Percentiles rank a stretch among this genome's conserved stretches.
phyloP scores from a whole-genome alignment of 92 coral and sea anemone species.

The Scolanthus callimorphus region DNA sequence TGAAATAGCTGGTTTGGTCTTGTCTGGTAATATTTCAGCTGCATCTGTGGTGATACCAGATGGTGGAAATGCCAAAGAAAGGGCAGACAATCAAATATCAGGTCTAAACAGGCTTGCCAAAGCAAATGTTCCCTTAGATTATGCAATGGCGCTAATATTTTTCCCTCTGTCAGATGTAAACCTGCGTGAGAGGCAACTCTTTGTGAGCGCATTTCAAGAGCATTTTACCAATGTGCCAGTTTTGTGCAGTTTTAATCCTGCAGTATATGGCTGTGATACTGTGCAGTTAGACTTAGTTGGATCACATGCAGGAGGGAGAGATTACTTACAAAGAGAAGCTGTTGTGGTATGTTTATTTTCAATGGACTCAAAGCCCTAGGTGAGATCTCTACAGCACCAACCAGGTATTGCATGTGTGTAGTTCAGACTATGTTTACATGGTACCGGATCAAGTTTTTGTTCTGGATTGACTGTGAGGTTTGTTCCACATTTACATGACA shows the following conservation, averaged over 20 bases:
- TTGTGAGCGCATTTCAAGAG: conserved; percentile 15
- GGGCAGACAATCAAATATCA: conserved; percentile 31
- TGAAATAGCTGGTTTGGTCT: conserved; percentile 76
- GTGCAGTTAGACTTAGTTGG: conserved; percentile 37
- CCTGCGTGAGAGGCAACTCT: background rate
- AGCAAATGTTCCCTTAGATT: conserved; percentile 17
- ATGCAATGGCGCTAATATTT: conserved; percentile 56
- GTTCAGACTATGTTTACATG: no score
- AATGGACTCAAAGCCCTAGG: no score
- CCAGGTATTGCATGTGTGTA: no score
- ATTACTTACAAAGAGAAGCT: conserved; percentile 62
- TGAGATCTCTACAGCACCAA: no score
- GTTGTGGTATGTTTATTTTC: no score
- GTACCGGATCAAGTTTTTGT: no score
- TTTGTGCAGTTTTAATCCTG: conserved; percentile 56
- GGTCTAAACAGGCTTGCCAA: conserved; percentile 45
- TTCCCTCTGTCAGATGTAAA: no score
- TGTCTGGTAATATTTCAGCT: conserved; percentile 57
- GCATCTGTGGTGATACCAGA: conserved; percentile 47
- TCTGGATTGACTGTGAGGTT: no score
- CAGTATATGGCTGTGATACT: conserved; percentile 80
- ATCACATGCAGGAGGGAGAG: conserved; percentile 67
- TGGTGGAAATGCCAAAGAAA: conserved; percentile 11
- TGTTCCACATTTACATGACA: no score
- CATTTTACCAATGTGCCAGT: conserved; percentile 52